Evolutionary conservation across 2,113 vertebrate species (phyloP).

Genomic region (Guaruba guarouba): DNA sequence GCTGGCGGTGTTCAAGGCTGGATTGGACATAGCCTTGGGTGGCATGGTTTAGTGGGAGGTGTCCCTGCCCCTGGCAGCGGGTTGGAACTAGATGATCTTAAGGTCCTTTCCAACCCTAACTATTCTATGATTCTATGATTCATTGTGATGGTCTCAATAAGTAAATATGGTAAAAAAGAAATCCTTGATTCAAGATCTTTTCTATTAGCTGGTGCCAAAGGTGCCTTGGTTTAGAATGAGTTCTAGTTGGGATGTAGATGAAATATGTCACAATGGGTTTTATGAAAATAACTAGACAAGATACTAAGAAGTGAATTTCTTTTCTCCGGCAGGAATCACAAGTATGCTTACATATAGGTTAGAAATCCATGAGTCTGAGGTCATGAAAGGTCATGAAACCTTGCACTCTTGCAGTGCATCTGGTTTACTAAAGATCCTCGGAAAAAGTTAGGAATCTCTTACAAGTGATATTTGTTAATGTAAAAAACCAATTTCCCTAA

Average conservation of each 20-base stretch:
- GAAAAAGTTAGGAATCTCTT: neutral
- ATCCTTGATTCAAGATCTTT: neutral
- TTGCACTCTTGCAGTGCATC: neutral
- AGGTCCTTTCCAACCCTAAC: too few species aligned
- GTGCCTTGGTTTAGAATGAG: neutral
- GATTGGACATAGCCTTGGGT: too few species aligned
- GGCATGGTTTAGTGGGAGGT: too few species aligned
- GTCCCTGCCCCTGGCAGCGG: too few species aligned
- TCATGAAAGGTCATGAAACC: neutral
- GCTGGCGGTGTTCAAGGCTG: too few species aligned
- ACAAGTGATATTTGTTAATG: neutral
- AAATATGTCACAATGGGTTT: neutral
- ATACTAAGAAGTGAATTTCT: neutral
- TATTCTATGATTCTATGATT: neutral
- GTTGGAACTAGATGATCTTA: too few species aligned
- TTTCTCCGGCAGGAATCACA: neutral
- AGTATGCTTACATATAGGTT: neutral
- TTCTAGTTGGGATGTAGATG: neutral
- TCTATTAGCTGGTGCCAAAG: neutral
- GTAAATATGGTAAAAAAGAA: neutral
- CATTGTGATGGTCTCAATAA: neutral
- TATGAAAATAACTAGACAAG: neutral
- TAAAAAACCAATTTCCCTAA: neutral
- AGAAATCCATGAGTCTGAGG: neutral
- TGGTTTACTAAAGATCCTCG: neutral